These are phyloP conservation scores for Paracyclopina nana DNA, from an alignment of 1,140 invertebrate species.

Conservation along the genomic window DNA sequence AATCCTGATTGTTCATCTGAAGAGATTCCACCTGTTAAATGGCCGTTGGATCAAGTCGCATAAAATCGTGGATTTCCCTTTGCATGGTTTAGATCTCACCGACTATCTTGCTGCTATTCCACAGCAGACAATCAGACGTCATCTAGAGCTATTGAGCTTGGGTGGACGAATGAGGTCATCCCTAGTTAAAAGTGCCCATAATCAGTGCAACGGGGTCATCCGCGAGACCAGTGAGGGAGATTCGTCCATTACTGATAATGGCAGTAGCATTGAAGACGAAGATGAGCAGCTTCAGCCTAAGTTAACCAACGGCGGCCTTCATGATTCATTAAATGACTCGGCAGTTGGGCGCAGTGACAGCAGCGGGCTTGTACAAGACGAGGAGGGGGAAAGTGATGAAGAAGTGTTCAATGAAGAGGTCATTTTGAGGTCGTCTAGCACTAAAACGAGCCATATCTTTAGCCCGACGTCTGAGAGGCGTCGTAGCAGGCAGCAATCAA, in stretches of 20 bases:
- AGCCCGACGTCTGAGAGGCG: too few relatives aligned
- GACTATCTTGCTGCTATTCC: conserved; percentile 52
- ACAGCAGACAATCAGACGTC: conserved; percentile 38
- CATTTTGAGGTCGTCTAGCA: too few relatives aligned
- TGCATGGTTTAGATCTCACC: conserved; percentile 57
- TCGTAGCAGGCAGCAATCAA: conserved; percentile 35
- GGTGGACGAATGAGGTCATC: background rate
- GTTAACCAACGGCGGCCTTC: too few relatives aligned
- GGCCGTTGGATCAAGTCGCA: conserved; percentile 81
- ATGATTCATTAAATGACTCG: too few relatives aligned
- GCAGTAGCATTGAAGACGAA: background rate
- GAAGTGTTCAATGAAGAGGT: too few relatives aligned
- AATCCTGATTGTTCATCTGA: conserved; percentile 69
- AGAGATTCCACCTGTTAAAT: conserved; percentile 68
- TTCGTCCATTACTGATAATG: background rate
- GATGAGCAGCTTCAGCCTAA: background rate
- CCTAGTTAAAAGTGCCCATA: too few relatives aligned
- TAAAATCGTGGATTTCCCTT: conserved; percentile 70
- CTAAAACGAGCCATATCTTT: too few relatives aligned
- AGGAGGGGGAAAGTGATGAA: too few relatives aligned
- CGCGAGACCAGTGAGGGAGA: background rate
- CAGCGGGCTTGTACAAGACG: too few relatives aligned
- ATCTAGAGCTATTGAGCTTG: background rate
- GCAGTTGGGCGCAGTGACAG: too few relatives aligned
- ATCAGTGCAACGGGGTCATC: background rate